Percentiles rank a stretch among this genome's conserved stretches.
These are phyloP conservation scores for Spea multiplicata DNA, from an alignment of 2,113 vertebrate genomes.

Conservation along the genomic window DNA sequence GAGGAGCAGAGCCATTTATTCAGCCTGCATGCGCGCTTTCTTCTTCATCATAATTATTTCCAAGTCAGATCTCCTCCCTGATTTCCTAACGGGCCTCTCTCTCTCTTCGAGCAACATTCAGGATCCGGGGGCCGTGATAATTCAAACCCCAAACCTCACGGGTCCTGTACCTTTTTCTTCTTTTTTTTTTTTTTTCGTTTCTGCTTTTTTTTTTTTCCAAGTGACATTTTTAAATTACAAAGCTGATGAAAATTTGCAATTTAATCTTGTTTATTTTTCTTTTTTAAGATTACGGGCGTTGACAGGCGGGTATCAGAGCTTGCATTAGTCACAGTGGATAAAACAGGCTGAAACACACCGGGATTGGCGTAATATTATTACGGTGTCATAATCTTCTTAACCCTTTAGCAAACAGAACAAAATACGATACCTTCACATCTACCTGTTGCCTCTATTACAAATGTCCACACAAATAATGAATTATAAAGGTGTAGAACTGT, in stretches of 20 bases:
- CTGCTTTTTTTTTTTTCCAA: conserved; percentile 81
- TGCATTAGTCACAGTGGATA: conserved; percentile 92
- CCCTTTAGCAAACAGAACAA: not conserved
- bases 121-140: conserved; percentile 85
- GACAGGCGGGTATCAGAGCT: conserved; percentile 98
- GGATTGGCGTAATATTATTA: conserved; percentile 45
- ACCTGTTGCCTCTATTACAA: no score
- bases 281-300: conserved; percentile 99
- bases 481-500: no score
- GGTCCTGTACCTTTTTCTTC: conserved; percentile 81
- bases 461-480: no score
- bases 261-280: conserved; percentile 95
- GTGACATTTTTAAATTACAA: conserved; percentile 99
- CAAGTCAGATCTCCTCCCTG: conserved; percentile 87
- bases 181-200: conserved; percentile 63
- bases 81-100: conserved; percentile 86
- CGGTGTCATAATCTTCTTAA: conserved; percentile 18
- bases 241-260: conserved; percentile 99
- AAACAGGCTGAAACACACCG: conserved; percentile 96
- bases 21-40: conserved; percentile 83
- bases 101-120: conserved; percentile 86
- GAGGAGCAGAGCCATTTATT: conserved; percentile 89
- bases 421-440: no score
- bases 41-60: conserved; percentile 97
- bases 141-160: conserved; percentile 81